These are phyloP conservation scores for Mnemiopsis leidyi DNA, from an alignment of 37 sponge, comb jelly and placozoan genomes.

Conservation along the genomic window DNA sequence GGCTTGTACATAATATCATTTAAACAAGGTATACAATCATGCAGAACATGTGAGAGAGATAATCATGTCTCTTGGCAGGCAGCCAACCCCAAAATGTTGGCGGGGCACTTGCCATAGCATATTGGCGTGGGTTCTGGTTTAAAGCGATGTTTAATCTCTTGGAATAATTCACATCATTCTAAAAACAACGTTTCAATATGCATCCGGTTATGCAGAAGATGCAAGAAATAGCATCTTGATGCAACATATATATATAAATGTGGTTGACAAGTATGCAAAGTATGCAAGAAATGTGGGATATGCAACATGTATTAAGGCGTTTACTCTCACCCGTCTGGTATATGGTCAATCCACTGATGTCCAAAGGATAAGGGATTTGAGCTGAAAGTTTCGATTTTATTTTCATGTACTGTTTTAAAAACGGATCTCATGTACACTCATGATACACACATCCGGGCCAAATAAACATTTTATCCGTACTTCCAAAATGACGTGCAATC, in stretches of 20 bases:
- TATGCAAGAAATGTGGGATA: neutral
- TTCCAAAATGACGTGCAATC: too few relatives aligned
- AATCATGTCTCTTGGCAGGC: neutral
- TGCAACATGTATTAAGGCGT: neutral
- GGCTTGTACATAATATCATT: too few relatives aligned
- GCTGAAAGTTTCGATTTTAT: constrained; percentile 41
- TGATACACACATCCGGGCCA: neutral
- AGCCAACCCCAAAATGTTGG: too few relatives aligned
- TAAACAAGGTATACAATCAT: neutral
- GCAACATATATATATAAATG: neutral
- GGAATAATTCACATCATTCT: too few relatives aligned
- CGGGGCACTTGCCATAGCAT: too few relatives aligned
- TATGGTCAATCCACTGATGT: constrained; percentile 43
- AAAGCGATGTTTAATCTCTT: too few relatives aligned
- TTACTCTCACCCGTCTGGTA: constrained; percentile 46
- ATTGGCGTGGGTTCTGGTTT: too few relatives aligned
- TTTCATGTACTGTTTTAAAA: neutral
- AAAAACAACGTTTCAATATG: neutral
- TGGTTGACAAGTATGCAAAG: neutral
- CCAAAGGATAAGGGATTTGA: constrained; percentile 47
- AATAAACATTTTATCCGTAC: too few relatives aligned
- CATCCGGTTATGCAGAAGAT: neutral
- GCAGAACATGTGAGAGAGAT: neutral
- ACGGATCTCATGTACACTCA: neutral
- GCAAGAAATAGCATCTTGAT: neutral